These are phyloP conservation scores for Cecropterus lyciades DNA, from an alignment of 1,140 invertebrate genomes.

Conservation along the genomic window DNA sequence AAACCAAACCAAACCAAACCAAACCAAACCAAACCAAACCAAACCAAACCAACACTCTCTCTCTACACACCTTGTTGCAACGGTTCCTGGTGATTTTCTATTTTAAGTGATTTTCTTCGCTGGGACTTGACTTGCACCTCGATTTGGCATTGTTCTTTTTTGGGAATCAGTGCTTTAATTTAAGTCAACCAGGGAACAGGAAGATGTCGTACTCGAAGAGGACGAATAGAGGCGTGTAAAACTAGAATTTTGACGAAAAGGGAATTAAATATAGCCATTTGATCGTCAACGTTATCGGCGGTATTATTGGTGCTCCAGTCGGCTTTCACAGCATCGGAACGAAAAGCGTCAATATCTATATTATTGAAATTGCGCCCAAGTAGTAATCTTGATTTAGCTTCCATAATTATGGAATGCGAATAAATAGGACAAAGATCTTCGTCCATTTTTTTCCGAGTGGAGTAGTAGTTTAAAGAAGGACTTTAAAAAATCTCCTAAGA, in stretches of 20 bases:
- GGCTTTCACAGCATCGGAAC: constrained; percentile 10
- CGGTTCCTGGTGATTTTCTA: constrained; percentile 6
- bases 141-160: not conserved
- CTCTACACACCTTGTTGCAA: constrained; percentile 31
- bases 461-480: constrained; percentile 21
- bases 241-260: constrained; percentile 12
- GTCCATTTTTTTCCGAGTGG: not conserved
- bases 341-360: constrained; percentile 10
- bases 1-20: too few relatives aligned
- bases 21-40: too few relatives aligned
- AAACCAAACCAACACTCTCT: too few relatives aligned
- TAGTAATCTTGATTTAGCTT: constrained; percentile 5
- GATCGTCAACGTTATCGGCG: not conserved
- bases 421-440: constrained; percentile 7
- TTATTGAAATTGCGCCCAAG: constrained; percentile 22
- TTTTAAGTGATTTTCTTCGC: not conserved
- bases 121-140: not conserved
- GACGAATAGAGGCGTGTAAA: constrained; percentile 12
- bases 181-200: not conserved
- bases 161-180: not conserved
- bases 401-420: constrained; percentile 11
- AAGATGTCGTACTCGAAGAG: not conserved
- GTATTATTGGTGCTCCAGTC: not conserved
- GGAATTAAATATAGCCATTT: constrained; percentile 9
- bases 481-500: constrained; percentile 38